These are phyloP conservation scores for Ochotona princeps DNA, from an alignment of 2,113 vertebrate species.

Conservation along the genomic window DNA sequence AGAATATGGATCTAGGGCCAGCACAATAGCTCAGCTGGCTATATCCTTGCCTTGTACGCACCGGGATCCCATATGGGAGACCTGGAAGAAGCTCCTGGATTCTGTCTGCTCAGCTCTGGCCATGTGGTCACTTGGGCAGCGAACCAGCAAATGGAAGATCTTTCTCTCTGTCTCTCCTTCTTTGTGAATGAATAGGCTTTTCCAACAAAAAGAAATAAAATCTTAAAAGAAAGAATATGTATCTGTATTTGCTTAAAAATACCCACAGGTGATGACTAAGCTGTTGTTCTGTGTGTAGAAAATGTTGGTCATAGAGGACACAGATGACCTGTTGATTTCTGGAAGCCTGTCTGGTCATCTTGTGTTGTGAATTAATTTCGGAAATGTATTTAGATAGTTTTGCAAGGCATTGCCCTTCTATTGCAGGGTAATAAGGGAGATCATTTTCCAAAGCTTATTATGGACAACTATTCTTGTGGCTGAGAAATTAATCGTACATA, in stretches of 20 bases:
- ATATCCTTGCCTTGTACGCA: too few species aligned
- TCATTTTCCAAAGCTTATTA: background rate
- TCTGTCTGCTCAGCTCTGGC: too few species aligned
- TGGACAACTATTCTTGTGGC: background rate
- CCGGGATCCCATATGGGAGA: too few species aligned
- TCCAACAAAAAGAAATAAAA: too few species aligned
- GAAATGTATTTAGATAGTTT: background rate
- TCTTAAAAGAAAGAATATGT: too few species aligned
- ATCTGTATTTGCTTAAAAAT: background rate
- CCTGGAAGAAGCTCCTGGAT: too few species aligned
- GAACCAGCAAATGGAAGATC: too few species aligned
- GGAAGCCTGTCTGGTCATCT: background rate
- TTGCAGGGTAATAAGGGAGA: background rate
- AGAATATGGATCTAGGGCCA: too few species aligned
- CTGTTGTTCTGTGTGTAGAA: accelerated
- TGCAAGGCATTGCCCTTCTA: background rate
- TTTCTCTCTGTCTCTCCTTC: too few species aligned
- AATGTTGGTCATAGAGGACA: background rate
- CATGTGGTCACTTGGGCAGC: too few species aligned
- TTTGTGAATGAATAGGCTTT: too few species aligned
- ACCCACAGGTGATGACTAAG: background rate
- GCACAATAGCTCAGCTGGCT: too few species aligned
- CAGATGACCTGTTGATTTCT: background rate
- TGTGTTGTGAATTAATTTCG: background rate
- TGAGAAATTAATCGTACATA: background rate